A percentile compares a stretch with the other conserved stretches of the same genome.
Conservation (phyloP, 2,888 invertebrate species). For the Lasius fuliginosus region DNA sequence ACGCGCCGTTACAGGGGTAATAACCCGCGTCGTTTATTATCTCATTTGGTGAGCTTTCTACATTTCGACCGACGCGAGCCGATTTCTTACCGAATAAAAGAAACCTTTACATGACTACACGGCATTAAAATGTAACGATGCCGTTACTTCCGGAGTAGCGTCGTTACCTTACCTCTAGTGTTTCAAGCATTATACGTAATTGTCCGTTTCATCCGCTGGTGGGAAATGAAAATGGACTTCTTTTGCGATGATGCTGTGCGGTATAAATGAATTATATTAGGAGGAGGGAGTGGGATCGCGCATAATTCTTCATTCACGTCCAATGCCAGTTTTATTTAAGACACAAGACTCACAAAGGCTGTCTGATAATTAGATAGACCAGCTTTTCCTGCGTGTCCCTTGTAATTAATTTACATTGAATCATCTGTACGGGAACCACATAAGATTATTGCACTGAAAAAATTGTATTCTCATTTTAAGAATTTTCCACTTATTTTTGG, state of each 20-base stretch:
- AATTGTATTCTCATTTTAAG: too few relatives aligned
- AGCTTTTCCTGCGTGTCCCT: neutral
- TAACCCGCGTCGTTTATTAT: slow-evolving; percentile 49
- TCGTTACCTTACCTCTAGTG: slow-evolving; percentile 31
- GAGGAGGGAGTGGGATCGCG: neutral
- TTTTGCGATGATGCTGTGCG: neutral
- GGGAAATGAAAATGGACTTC: neutral
- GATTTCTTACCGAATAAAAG: slow-evolving; percentile 24
- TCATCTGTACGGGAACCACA: neutral
- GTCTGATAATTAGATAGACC: neutral
- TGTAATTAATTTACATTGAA: neutral
- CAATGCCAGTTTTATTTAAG: neutral
- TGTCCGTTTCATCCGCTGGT: slow-evolving; percentile 18
- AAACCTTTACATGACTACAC: slow-evolving; percentile 17
- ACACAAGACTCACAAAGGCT: neutral
- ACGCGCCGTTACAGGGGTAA: slow-evolving; percentile 5
- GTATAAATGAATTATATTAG: neutral
- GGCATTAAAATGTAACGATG: slow-evolving; percentile 60
- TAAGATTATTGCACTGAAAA: neutral
- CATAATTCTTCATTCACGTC: neutral
- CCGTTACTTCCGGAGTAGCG: slow-evolving; percentile 35
- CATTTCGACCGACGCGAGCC: slow-evolving; percentile 12
- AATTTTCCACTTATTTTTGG: too few relatives aligned
- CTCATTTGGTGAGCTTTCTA: slow-evolving; percentile 42
- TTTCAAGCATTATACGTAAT: slow-evolving; percentile 20